Evolutionary conservation across 2,888 invertebrate genomes (phyloP).

Genomic region (Callyntrura sp.): DNA sequence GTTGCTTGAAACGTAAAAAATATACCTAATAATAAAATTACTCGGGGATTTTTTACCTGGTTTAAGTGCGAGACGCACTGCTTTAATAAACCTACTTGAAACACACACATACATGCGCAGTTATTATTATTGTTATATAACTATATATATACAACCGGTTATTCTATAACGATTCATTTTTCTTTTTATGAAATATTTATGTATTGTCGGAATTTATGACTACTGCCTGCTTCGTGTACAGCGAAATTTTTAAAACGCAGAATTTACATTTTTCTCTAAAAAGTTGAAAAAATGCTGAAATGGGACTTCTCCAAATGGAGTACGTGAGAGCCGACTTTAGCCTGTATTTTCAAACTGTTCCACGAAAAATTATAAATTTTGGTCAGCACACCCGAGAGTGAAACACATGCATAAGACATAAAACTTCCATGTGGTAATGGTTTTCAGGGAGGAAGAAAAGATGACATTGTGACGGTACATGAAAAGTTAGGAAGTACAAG

Average conservation of each 20-base stretch:
- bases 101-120: not conserved
- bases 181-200: slow-evolving; percentile 33
- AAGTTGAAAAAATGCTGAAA: not conserved
- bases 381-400: not conserved
- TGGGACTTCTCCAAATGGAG: not conserved
- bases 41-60: not conserved
- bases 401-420: slow-evolving; percentile 37
- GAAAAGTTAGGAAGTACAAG: slow-evolving; percentile 44
- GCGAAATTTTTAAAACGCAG: slow-evolving; percentile 15
- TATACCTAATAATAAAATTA: not conserved
- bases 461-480: slow-evolving; percentile 13
- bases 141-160: slow-evolving; percentile 31
- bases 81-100: not conserved
- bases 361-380: slow-evolving; percentile 46
- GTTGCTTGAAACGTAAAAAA: not conserved
- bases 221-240: slow-evolving; percentile 15
- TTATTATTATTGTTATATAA: not conserved
- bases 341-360: not conserved
- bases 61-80: not conserved
- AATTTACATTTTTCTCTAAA: slow-evolving; percentile 29
- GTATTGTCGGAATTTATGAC: slow-evolving; percentile 30
- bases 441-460: slow-evolving; percentile 39
- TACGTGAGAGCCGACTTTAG: not conserved
- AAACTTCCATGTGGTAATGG: slow-evolving; percentile 43
- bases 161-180: slow-evolving; percentile 13